Percentiles rank a stretch among this genome's conserved stretches.
phyloP scores from a whole-genome alignment of 2,797 vertebrate species.

The Nyctalus aviator region DNA sequence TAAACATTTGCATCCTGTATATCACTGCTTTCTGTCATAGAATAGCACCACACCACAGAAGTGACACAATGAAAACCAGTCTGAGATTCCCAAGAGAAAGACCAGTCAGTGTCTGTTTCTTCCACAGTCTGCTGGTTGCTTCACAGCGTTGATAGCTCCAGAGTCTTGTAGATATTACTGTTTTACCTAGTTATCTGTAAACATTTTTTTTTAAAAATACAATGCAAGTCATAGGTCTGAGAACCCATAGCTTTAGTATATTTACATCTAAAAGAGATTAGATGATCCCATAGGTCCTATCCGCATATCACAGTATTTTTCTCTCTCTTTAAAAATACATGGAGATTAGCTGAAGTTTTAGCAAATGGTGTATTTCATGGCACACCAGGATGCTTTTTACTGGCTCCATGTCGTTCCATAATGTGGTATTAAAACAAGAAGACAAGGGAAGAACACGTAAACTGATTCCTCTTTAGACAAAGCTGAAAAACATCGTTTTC shows the following conservation, averaged over 20 bases:
- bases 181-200: neutral
- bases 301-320: neutral
- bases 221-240: neutral
- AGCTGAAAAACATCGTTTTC: conserved; percentile 82
- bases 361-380: conserved; percentile 62
- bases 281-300: neutral
- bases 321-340: conserved; percentile 27
- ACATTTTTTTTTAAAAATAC: neutral
- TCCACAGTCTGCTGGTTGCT: neutral
- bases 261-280: neutral
- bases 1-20: neutral
- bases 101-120: neutral
- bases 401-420: conserved; percentile 81
- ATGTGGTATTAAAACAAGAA: conserved; percentile 82
- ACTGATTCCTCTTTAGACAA: conserved; percentile 86
- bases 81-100: neutral
- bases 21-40: neutral
- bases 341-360: conserved; percentile 75
- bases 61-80: neutral
- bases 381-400: conserved; percentile 75
- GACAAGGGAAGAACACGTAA: conserved; percentile 83
- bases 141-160: neutral
- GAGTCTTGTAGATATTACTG: neutral
- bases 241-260: neutral
- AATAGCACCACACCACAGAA: neutral